Base-by-base conservation (phyloP, 1,140 invertebrate species). In the Panagrolaimus sp. region DNA sequence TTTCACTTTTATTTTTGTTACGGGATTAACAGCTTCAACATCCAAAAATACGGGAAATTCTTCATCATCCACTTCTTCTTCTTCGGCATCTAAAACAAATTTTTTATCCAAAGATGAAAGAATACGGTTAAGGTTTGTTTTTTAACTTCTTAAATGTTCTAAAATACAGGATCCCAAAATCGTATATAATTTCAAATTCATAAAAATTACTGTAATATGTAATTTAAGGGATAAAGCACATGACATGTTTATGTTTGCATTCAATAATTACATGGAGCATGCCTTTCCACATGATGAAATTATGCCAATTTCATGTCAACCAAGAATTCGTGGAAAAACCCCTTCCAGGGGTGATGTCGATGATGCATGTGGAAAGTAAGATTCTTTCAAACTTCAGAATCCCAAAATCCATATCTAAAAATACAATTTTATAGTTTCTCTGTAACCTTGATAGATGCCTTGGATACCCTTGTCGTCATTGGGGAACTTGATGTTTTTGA, bases 221-320 rank as follows among this genome's bases (percentile, higher is more conserved):
- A n/a, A n/a, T 52, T 78, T 70, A 70, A 92, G 91, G 82, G 89
- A 91, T 76, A 89, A 94, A 85, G 89, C 92, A 14, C 86, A 91
- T 55, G 90, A 92, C 79, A 95, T 96, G 93, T 96, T 97, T 84
- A 92, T 93, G 85, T 94, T 97, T 88, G 94, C 91, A n/a, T 98
- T 95, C 83, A 88, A 90, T 80, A 90, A 91, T 24, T 98, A 98
- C 77, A 96, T 97, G 93, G 78, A 85, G 45, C 66, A 96, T 88
- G 95, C 95, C 17, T 98, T 92, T 87, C 95, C 95, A 69, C 94
- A 94, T 32, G 95, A 98, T 88, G 95, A 98, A 85, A 85, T 98
- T 55, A 96, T 97, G 94, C 95, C 95, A 1, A 86, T 98, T 28
- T 93, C 90, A 83, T 98, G 95, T 84, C 89, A 91, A 82, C 94